A percentile compares a stretch with the other conserved stretches of the same genome.
These are phyloP conservation scores for Sitobion miscanthi DNA, from an alignment of 1,140 invertebrate species.

Conservation along the genomic window DNA sequence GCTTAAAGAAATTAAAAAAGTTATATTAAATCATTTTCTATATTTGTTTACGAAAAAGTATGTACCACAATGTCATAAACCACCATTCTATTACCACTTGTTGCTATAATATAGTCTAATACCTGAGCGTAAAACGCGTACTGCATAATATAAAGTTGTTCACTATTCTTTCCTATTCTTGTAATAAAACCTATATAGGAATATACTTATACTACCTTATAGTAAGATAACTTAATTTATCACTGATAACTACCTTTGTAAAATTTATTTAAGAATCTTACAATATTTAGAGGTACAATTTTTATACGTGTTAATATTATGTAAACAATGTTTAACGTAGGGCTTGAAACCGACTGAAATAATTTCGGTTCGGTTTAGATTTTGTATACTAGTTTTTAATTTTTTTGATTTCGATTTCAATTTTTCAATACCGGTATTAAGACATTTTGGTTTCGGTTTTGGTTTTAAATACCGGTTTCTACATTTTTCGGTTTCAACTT, in stretches of 20 bases:
- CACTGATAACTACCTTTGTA: neutral
- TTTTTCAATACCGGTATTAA: no score
- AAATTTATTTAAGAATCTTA: neutral
- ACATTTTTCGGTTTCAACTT: no score
- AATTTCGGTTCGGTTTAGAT: no score
- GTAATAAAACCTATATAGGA: neutral
- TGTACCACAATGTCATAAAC: neutral
- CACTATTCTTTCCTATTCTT: neutral
- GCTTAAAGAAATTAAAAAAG: neutral
- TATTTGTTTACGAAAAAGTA: neutral
- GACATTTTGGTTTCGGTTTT: no score
- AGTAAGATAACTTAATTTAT: neutral
- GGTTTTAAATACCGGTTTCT: no score
- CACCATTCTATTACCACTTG: neutral
- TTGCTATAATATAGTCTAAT: conserved; percentile 7
- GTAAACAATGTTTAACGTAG: neutral
- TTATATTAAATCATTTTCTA: neutral
- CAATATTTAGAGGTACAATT: neutral
- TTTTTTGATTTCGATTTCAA: no score
- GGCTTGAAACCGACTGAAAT: no score
- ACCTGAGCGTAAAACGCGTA: neutral
- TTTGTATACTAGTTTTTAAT: no score
- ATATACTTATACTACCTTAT: neutral
- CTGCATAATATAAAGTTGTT: neutral
- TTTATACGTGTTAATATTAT: neutral